phyloP scores from a whole-genome alignment of 1,140 invertebrate species.

The Calephelis nemesis region DNA sequence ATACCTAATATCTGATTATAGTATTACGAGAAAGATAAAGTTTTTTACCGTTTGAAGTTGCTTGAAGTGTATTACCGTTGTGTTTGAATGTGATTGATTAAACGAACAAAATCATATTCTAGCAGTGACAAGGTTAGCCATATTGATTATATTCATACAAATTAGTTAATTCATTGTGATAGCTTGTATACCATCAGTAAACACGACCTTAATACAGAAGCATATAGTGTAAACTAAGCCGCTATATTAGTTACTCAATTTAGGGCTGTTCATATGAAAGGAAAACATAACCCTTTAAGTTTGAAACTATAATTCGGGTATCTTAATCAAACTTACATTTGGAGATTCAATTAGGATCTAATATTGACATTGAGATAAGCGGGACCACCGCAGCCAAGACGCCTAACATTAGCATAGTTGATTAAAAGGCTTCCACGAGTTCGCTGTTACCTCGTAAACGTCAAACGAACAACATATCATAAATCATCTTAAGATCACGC shows the following conservation, averaged over 20 bases:
- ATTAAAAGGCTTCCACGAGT: conserved; percentile 72
- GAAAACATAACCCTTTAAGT: conserved; percentile 34
- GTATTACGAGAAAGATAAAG: no score
- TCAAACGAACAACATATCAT: conserved; percentile 73
- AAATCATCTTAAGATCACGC: conserved; percentile 75
- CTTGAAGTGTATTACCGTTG: no score
- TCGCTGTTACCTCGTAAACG: conserved; percentile 72
- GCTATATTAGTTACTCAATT: conserved; percentile 6
- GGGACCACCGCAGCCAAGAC: conserved; percentile 49
- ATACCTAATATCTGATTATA: no score
- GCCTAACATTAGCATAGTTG: conserved; percentile 75
- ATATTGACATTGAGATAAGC: conserved; percentile 65
- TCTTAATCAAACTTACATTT: conserved; percentile 65
- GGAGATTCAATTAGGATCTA: conserved; percentile 66
- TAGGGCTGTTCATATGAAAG: conserved; percentile 21
- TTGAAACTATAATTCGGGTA: conserved; percentile 36
- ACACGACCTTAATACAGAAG: not conserved
- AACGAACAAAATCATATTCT: no score
- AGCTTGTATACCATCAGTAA: not conserved
- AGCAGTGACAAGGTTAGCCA: no score
- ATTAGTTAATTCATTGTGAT: no score
- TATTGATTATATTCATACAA: no score
- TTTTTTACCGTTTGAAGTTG: no score
- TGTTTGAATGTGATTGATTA: no score
- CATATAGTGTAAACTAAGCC: conserved; percentile 1